These are phyloP conservation scores for Unio pictorum DNA, from an alignment of 2,888 invertebrate species.

Conservation along the genomic window DNA sequence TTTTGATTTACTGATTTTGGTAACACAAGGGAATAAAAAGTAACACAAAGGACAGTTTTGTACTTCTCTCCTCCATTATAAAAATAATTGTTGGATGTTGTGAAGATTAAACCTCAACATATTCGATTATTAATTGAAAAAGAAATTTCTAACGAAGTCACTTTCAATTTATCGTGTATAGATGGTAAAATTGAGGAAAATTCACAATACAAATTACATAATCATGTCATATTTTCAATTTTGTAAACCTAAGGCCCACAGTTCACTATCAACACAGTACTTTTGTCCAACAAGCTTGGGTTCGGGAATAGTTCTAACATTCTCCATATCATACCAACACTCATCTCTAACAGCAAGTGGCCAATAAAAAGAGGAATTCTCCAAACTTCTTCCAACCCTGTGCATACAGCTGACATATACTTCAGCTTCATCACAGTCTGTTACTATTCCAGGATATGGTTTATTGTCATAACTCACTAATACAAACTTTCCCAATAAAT, in stretches of 20 bases:
- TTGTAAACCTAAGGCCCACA: neutral
- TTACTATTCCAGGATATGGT: conserved; percentile 10
- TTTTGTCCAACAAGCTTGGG: conserved; percentile 4
- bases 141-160: too few species aligned
- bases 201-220: too few species aligned
- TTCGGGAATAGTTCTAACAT: conserved; percentile 9
- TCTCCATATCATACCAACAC: conserved; percentile 14
- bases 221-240: too few species aligned
- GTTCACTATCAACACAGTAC: conserved; percentile 2
- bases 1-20: too few species aligned
- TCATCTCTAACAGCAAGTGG: conserved; percentile 7
- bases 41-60: too few species aligned
- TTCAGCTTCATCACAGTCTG: conserved; percentile 9
- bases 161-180: too few species aligned
- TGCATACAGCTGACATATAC: conserved; percentile 13
- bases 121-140: too few species aligned
- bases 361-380: conserved; percentile 9
- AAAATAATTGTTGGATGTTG: too few species aligned
- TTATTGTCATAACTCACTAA: conserved; percentile 7
- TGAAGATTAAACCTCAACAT: too few species aligned
- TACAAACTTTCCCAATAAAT: conserved; percentile 7
- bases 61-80: too few species aligned
- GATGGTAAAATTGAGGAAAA: too few species aligned
- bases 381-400: conserved; percentile 3
- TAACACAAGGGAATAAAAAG: too few species aligned